Evolutionary conservation across 2,113 vertebrate species (phyloP).

Genomic region (Apistogramma diplotaenia): DNA sequence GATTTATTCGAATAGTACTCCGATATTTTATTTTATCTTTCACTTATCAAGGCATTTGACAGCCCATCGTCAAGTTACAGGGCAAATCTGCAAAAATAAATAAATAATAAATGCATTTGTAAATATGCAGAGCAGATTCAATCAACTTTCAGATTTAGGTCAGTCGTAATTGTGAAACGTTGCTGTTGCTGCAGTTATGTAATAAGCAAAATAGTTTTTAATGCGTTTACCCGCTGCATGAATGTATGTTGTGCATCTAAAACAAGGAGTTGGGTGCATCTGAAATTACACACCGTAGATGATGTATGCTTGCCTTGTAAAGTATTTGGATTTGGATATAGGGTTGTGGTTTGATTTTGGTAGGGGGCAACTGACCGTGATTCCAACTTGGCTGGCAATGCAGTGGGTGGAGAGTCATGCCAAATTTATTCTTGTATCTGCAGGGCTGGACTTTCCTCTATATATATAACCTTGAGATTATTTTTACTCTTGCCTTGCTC

Average conservation of each 20-base stretch:
- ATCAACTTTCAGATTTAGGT: not conserved
- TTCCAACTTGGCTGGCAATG: slow-evolving; percentile 24
- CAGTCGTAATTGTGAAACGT: rapidly evolving
- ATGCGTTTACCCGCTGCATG: not conserved
- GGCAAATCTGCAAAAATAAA: not conserved
- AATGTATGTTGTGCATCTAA: not conserved
- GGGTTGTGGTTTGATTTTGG: not conserved
- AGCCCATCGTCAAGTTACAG: not conserved
- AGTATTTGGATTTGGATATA: not conserved
- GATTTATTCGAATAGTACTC: not conserved
- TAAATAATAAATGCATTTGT: rapidly evolving
- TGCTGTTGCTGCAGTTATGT: not conserved
- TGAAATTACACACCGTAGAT: not conserved
- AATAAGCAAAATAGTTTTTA: not conserved
- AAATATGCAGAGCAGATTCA: rapidly evolving
- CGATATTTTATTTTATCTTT: not conserved
- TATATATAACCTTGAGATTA: slow-evolving; percentile 54
- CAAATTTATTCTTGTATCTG: slow-evolving; percentile 1
- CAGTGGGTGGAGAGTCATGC: slow-evolving; percentile 50
- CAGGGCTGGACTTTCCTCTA: slow-evolving; percentile 27
- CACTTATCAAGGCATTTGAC: not conserved
- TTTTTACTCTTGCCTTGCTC: slow-evolving; percentile 51
- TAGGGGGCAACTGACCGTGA: not conserved
- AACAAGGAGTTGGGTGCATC: not conserved
- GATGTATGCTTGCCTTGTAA: not conserved